Evolutionary conservation across 2,888 invertebrate species (phyloP).

Genomic region (Melieria omissa): DNA sequence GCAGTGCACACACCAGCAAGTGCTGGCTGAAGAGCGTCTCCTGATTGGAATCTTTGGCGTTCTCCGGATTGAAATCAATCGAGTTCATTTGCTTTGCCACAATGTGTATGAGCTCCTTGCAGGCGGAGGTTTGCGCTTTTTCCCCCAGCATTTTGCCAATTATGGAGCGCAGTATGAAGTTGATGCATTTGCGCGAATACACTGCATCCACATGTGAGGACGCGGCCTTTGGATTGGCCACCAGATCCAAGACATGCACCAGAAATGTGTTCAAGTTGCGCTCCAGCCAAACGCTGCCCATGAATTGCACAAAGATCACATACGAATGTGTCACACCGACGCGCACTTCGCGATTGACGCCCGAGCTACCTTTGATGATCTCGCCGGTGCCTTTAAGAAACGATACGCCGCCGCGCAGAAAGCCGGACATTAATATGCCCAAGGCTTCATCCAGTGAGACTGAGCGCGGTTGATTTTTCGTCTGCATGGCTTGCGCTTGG

Average conservation of each 20-base stretch:
- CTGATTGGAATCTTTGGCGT: conserved; percentile 90
- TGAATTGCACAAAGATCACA: conserved; percentile 91
- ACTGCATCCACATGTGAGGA: conserved; percentile 98
- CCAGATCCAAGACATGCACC: conserved; percentile 90
- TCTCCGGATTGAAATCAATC: conserved; percentile 92
- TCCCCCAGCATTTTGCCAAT: conserved; percentile 96
- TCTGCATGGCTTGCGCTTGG: conserved; percentile 52
- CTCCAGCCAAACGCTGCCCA: conserved; percentile 96
- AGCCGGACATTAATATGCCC: conserved; percentile 91
- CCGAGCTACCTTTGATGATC: conserved; percentile 94
- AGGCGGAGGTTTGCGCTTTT: conserved; percentile 95
- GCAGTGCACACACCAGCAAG: conserved; percentile 90
- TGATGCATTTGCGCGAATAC: conserved; percentile 96
- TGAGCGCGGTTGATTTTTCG: conserved; percentile 61
- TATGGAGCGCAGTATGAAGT: conserved; percentile 91
- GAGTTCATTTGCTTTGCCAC: conserved; percentile 95
- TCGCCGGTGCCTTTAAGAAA: conserved; percentile 94
- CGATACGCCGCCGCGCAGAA: conserved; percentile 91
- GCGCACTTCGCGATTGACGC: conserved; percentile 93
- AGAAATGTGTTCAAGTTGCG: conserved; percentile 87
- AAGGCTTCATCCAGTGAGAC: conserved; percentile 91
- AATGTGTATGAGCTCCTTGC: conserved; percentile 92
- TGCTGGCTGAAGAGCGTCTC: conserved; percentile 92
- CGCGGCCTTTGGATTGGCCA: conserved; percentile 94
- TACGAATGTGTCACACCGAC: conserved; percentile 98